phyloP scores from a whole-genome alignment of 2,113 vertebrate genomes.

The Sarotherodon lohbergeri region DNA sequence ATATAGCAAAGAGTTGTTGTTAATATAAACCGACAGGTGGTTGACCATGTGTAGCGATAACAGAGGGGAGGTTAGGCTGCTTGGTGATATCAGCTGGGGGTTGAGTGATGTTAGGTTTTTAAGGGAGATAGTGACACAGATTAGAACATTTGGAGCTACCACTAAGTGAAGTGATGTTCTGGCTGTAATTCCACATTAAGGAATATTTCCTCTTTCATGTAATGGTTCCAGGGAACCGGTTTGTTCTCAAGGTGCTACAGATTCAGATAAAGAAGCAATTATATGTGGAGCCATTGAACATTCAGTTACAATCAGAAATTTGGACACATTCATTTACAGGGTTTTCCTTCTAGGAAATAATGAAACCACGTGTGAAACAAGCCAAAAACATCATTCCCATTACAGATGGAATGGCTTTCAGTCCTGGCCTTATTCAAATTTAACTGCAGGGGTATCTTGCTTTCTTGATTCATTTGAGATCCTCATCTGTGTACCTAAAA shows the following conservation, averaged over 20 bases:
- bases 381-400: not conserved
- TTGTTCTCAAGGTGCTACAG: not conserved
- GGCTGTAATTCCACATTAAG: not conserved
- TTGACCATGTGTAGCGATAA: constrained; percentile 14
- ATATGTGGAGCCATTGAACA: not conserved
- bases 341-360: not conserved
- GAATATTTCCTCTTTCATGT: not conserved
- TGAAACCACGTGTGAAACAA: not conserved
- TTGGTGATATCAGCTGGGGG: not conserved
- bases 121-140: not conserved
- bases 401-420: not conserved
- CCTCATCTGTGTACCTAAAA: not conserved
- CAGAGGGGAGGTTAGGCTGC: not conserved
- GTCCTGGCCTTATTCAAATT: not conserved
- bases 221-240: not conserved
- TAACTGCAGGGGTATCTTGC: not conserved
- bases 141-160: not conserved
- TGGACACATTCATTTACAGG: not conserved
- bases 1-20: constrained; percentile 11
- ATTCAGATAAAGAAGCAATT: not conserved
- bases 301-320: not conserved
- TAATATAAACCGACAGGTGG: constrained; percentile 29
- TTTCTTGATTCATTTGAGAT: not conserved
- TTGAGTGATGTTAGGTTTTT: not conserved
- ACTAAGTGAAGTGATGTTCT: not conserved